Evolutionary conservation across 2,797 vertebrate species (phyloP), one percentile per base, ranked within the genome.

Genomic region (Coregonus ussuriensis): DNA sequence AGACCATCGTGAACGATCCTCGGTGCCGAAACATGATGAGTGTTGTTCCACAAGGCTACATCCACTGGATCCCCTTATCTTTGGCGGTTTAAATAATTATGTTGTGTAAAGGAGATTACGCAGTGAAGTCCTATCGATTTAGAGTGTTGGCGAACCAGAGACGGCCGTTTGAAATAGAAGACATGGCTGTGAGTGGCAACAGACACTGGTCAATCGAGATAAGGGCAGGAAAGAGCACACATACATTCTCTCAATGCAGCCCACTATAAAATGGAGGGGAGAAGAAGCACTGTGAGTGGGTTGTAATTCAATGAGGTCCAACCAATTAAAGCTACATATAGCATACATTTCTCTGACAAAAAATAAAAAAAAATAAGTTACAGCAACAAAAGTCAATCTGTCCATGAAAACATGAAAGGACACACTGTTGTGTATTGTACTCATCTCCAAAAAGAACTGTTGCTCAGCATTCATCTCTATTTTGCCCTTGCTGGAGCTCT

Each of bases 11-110:
- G n/a, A 70, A 51, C 35, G 7, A 47, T 47, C 67, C 7, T 41
- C 33, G 5, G 6, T 54, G n/a, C 18, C 25, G 56, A 14, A 72
- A 68, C 77, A 62, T 29, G 62, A 72, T 67, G 31, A 71, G 31
- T 52, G 31, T 33, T 71, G 68, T 41, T 74, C 41, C 72, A 35
- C 37, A 63, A 62, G 21, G 21, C 63, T 51, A 29, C 41, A 66
- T 67, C 71, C 71, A 47, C 41, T 71, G 70, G n/a, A 69, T 74
- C 74, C n/a, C 37, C 63, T 74, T 59, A 69, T 78, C 77, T 78
- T 35, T 14, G 54, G 51, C 2, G 52, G 74, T 69, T 66, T 41
- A 78, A 68, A 13, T 74, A 16, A 72, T 72, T 72, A 72, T 13
- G 56, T 59, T 65, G 56, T 66, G 69, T 14, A 31, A 33, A 69